These are phyloP conservation scores for Hemitrygon akajei DNA, from an alignment of 2,797 vertebrate species.

Conservation along the genomic window DNA sequence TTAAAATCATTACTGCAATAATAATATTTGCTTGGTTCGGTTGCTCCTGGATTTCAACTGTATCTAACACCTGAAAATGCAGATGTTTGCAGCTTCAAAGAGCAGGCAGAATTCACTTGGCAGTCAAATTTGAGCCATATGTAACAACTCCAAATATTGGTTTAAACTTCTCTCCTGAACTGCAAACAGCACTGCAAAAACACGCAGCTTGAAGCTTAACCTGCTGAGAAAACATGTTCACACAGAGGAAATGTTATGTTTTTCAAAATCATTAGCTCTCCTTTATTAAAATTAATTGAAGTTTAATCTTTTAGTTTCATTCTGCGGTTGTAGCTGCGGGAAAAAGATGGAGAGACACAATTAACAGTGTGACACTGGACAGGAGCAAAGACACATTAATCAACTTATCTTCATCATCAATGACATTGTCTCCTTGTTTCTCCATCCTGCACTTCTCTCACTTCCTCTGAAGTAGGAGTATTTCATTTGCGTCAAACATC, in stretches of 20 bases:
- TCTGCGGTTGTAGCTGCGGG: background rate
- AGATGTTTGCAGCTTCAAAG: background rate
- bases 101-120: background rate
- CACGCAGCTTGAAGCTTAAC: background rate
- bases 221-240: background rate
- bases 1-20: background rate
- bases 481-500: too few species aligned
- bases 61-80: background rate
- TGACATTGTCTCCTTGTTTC: background rate
- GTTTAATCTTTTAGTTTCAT: background rate
- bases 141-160: constrained; percentile 11
- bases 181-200: background rate
- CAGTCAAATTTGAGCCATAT: background rate
- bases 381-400: background rate
- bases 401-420: too few species aligned
- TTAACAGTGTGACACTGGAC: background rate
- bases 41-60: background rate
- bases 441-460: background rate
- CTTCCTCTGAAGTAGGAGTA: too few species aligned
- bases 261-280: background rate
- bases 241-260: background rate
- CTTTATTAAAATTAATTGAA: background rate
- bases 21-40: background rate
- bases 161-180: background rate
- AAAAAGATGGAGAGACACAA: too few species aligned